phyloP scores from a whole-genome alignment of 2,113 vertebrate species.

The Ciconia stormi region DNA sequence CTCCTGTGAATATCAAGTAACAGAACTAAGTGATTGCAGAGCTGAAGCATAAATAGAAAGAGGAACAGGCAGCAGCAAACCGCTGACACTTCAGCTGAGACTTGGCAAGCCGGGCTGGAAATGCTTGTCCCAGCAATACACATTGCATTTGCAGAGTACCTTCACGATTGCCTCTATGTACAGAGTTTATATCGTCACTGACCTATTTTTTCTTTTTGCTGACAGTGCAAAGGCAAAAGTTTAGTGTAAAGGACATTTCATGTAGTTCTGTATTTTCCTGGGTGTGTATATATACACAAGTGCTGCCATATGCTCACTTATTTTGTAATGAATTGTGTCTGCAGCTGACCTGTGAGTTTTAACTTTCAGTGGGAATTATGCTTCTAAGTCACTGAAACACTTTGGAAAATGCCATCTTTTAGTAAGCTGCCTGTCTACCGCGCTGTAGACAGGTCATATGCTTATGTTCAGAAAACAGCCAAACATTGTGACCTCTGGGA shows the following conservation, averaged over 20 bases:
- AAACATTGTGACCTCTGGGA: neutral
- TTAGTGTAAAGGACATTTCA: neutral
- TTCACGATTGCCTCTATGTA: neutral
- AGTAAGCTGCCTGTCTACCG: accelerated
- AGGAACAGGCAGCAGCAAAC: slow-evolving; percentile 39
- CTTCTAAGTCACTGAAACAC: neutral
- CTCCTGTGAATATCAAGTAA: slow-evolving; percentile 23
- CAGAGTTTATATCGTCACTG: neutral
- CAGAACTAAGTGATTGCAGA: neutral
- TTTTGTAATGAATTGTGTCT: neutral
- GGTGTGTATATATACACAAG: neutral
- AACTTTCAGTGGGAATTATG: neutral
- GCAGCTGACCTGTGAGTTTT: neutral
- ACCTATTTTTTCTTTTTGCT: neutral
- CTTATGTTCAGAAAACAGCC: neutral
- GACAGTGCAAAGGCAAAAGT: neutral
- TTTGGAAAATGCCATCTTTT: neutral
- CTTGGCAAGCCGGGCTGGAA: slow-evolving; percentile 45
- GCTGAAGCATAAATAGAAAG: slow-evolving; percentile 56
- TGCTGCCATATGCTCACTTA: neutral
- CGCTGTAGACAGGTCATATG: neutral
- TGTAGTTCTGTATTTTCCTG: neutral
- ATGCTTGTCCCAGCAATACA: slow-evolving; percentile 5
- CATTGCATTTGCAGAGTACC: neutral
- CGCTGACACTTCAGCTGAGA: slow-evolving; percentile 9